Evolutionary conservation across 2,113 vertebrate genomes (phyloP), one percentile per base, ranked within the genome.

Genomic region (Pseudolaguvia tuberculata): DNA sequence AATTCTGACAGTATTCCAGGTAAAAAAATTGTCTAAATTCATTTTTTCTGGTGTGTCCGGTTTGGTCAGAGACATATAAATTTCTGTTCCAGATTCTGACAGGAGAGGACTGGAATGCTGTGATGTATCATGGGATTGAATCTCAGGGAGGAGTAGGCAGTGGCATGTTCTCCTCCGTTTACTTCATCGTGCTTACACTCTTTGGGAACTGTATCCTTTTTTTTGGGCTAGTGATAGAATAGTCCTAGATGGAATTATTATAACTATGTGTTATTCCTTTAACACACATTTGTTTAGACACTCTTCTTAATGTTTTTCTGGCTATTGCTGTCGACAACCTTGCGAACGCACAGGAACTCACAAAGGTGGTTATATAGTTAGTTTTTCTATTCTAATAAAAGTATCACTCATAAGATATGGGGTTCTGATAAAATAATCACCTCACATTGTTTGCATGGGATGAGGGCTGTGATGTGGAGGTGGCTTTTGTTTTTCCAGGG

Each of bases 161-260:
- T 10, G 96, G 96, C 59, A 98, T 98, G 96, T 94, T 96, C 85
- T 98, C 94, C 21, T 98, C 94, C 15, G 89, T 96, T 56, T 98
- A 98, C 84, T 98, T 98, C 90, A 98, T 98, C 0, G 90, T 98
- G 67, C 89, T 98, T 67, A 98, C 96, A 0, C 87, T 98, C 21
- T 98, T 98, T 45, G 96, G 96, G 66, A 98, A 98, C 90, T 98
- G 96, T 98, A 98, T 98, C 96, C 95, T 97, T 80, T 20, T n/a
- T 0, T 0, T 0, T 35, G 31, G 0, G 14, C 35, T 12, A 21
- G 4, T 47, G 47, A 70, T 8, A 25, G 21, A 51, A 12, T 35
- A 17, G 18, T 6, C 23, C 52, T 53, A 18, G 5, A 2, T 55
- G 50, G 18, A 21, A 9, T 70, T 18, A 12, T 6, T 39, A 20